Percentiles rank a stretch among this genome's conserved stretches.
Conservation (phyloP, 2,888 invertebrate species). For the Aleiodes testaceus region DNA sequence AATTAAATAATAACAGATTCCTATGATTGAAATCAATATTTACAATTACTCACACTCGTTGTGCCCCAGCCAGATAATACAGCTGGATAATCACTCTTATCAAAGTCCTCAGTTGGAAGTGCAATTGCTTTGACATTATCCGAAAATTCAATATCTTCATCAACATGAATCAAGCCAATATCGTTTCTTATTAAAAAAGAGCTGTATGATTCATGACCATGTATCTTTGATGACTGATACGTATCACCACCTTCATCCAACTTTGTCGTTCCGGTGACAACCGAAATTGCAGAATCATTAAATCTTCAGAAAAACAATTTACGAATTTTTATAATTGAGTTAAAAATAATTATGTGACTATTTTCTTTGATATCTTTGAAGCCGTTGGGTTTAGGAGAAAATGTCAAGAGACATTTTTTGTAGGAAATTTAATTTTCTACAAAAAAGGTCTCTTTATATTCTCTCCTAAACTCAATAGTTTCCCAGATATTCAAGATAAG, state of each 20-base stretch:
- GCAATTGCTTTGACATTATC: slow-evolving; percentile 63
- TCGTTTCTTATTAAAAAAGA: slow-evolving; percentile 65
- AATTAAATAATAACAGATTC: not conserved
- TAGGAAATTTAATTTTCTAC: no score
- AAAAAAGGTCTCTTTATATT: not conserved
- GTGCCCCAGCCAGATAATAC: slow-evolving; percentile 70
- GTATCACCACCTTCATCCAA: slow-evolving; percentile 64
- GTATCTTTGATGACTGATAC: slow-evolving; percentile 58
- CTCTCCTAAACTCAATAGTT: not conserved
- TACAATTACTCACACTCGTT: slow-evolving; percentile 59
- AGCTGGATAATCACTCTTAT: slow-evolving; percentile 64
- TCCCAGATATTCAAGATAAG: not conserved
- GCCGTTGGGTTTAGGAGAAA: not conserved
- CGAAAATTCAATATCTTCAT: slow-evolving; percentile 62
- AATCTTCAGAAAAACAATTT: slow-evolving; percentile 53
- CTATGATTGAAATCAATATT: not conserved
- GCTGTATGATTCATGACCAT: slow-evolving; percentile 62
- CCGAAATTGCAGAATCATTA: slow-evolving; percentile 62
- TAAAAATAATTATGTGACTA: no score
- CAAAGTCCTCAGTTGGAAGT: slow-evolving; percentile 62
- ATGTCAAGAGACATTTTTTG: no score
- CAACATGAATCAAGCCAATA: slow-evolving; percentile 65
- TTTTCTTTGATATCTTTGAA: no score
- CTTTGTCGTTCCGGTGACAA: slow-evolving; percentile 64
- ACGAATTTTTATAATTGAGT: not conserved